Evolutionary conservation across 2,888 invertebrate genomes (phyloP).

Genomic region (Epirrhoe tristata): DNA sequence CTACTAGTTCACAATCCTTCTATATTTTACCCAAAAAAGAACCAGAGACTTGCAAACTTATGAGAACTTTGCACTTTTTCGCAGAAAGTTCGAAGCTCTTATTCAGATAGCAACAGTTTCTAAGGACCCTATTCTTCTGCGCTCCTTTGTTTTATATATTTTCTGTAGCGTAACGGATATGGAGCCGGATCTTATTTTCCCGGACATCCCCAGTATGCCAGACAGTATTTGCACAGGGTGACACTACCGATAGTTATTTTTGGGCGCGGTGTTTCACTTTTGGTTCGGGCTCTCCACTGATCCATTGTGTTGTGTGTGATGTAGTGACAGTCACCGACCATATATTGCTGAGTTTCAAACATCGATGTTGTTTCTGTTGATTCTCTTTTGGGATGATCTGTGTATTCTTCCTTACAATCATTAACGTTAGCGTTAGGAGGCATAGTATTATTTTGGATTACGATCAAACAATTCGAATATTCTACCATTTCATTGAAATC

Average conservation of each 20-base stretch:
- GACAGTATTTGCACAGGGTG: slow-evolving; percentile 22
- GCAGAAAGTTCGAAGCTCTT: background rate
- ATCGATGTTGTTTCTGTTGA: slow-evolving; percentile 8
- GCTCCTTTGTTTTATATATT: slow-evolving; percentile 26
- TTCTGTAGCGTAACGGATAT: slow-evolving; percentile 22
- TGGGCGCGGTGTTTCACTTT: slow-evolving; percentile 48
- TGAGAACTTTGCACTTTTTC: background rate
- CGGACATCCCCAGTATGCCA: slow-evolving; percentile 24
- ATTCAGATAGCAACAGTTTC: slow-evolving; percentile 11
- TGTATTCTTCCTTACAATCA: background rate
- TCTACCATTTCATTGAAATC: background rate
- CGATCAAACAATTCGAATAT: background rate
- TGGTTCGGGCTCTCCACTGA: slow-evolving; percentile 45
- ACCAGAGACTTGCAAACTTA: slow-evolving; percentile 1
- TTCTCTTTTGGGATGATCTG: slow-evolving; percentile 1
- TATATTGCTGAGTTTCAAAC: slow-evolving; percentile 24
- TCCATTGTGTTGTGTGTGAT: slow-evolving; percentile 48
- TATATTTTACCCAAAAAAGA: background rate
- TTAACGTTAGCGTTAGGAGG: background rate
- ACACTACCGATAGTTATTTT: slow-evolving; percentile 50
- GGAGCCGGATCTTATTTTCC: slow-evolving; percentile 22
- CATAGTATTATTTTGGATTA: background rate
- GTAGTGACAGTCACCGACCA: slow-evolving; percentile 34
- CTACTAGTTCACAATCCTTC: background rate
- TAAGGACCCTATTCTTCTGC: slow-evolving; percentile 4